These are phyloP conservation scores for Planococcus citri DNA, from an alignment of 1,140 invertebrate species.

Conservation along the genomic window DNA sequence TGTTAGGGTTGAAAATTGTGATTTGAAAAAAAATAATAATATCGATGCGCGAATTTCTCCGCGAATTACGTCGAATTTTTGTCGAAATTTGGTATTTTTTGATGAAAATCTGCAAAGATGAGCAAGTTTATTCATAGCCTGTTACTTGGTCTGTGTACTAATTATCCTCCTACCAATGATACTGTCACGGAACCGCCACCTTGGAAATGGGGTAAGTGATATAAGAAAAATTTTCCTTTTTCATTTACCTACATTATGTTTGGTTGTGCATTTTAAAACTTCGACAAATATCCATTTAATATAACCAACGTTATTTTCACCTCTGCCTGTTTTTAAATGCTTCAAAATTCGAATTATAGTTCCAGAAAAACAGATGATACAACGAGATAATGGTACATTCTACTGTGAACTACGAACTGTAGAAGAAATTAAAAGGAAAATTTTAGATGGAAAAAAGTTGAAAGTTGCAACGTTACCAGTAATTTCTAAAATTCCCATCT, in stretches of 20 bases:
- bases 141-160: slow-evolving; percentile 24
- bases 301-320: neutral
- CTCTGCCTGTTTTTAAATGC: neutral
- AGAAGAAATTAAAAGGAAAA: slow-evolving; percentile 26
- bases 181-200: slow-evolving; percentile 22
- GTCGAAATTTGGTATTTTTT: no score
- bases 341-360: neutral
- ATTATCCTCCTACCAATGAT: slow-evolving; percentile 24
- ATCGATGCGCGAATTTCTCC: no score
- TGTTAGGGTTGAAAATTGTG: no score
- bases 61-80: no score
- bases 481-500: slow-evolving; percentile 19
- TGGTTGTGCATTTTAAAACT: neutral
- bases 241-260: neutral
- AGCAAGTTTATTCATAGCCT: slow-evolving; percentile 10
- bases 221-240: neutral
- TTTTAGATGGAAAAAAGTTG: slow-evolving; percentile 28
- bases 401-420: slow-evolving; percentile 26
- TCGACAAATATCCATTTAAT: neutral
- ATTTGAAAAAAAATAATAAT: no score
- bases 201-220: slow-evolving; percentile 25
- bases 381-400: slow-evolving; percentile 21
- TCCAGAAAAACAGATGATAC: slow-evolving; percentile 18
- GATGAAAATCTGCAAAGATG: neutral
- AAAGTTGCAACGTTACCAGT: slow-evolving; percentile 30